phyloP scores from a whole-genome alignment of 2,797 vertebrate species.

The Danionella dracula region DNA sequence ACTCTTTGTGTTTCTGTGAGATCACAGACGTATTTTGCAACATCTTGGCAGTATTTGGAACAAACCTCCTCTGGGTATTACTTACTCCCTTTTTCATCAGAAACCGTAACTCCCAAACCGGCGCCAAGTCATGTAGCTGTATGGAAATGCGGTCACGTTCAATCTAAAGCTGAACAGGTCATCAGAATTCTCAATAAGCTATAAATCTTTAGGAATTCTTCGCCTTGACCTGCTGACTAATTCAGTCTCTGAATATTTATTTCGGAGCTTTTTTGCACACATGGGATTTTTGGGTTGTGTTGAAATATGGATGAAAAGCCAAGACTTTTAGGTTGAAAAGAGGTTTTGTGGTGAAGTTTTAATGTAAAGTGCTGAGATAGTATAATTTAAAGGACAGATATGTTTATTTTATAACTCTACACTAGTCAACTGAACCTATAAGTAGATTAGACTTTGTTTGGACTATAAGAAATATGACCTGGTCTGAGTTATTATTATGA shows the following conservation, averaged over 20 bases:
- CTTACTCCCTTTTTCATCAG: conserved; percentile 30
- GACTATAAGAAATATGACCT: background rate
- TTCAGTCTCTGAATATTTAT: conserved; percentile 35
- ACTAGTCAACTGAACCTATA: background rate
- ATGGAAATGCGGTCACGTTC: conserved; percentile 46
- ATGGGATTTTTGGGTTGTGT: conserved; percentile 16
- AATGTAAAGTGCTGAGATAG: background rate
- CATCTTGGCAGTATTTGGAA: conserved; percentile 22
- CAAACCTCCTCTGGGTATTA: conserved; percentile 15
- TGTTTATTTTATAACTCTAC: conserved; percentile 3
- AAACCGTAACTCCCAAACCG: conserved; percentile 33
- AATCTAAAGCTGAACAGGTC: conserved; percentile 11
- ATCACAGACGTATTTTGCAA: conserved; percentile 48
- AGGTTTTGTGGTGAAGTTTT: background rate
- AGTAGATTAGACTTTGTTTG: background rate
- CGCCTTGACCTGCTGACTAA: conserved; percentile 27
- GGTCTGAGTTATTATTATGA: background rate
- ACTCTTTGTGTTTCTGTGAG: conserved; percentile 50
- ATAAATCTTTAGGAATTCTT: conserved; percentile 36
- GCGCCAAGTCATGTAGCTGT: conserved; percentile 36
- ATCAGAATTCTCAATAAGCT: conserved; percentile 28
- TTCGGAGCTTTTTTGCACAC: conserved; percentile 31
- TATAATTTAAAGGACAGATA: background rate
- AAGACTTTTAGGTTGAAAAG: background rate
- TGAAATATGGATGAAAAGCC: conserved; percentile 25